Base-by-base conservation (phyloP, 2,888 invertebrate species). In the Rapana venosa region DNA sequence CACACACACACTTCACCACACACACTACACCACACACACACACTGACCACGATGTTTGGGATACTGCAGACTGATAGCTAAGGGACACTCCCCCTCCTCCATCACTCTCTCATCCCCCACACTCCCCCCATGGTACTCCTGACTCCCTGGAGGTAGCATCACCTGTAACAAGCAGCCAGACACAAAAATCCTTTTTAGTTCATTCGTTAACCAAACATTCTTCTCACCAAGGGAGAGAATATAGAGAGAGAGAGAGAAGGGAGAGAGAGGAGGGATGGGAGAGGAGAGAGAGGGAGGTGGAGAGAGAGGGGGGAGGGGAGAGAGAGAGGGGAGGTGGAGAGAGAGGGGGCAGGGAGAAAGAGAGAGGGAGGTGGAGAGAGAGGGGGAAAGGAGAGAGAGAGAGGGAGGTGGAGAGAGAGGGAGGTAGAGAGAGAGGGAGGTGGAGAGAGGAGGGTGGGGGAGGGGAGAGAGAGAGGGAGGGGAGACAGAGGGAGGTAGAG, bases 21-120 rank as follows among this genome's bases (percentile, higher is more conserved):
- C 79, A 79, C 79, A 79, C 79, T n/a, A n/a, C n/a, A n/a, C n/a
- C n/a, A 47, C 47, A 47, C 47, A 47, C 47, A 47, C 47, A 61
- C 35, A 79, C 92, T 88, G 91, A 95, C 95, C 95, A 94, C 94
- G 94, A 74, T 93, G 93, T 15, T 95, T 94, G 22, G 95, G 94
- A 91, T 95, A 95, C 89, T 95, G 94, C 94, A 96, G 94, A 84
- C 95, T 94, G 95, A 99, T 98, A 87, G 98, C 98, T 92, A 99
- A 97, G 81, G 99, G 99, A 96, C 99, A 99, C 96, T 99, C 99
- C 96, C 99, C 98, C 96, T 99, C 99, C 96, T 99, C 98, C 93
- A 99, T 97, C 93, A 99, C 98, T 96, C 98, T 98, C 96, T 99
- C 99, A 32, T 96, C 96, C 90, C 96, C 97, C 91, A 94, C 92